Conservation (phyloP, 2,113 vertebrate genomes). For the Microtus oregoni region DNA sequence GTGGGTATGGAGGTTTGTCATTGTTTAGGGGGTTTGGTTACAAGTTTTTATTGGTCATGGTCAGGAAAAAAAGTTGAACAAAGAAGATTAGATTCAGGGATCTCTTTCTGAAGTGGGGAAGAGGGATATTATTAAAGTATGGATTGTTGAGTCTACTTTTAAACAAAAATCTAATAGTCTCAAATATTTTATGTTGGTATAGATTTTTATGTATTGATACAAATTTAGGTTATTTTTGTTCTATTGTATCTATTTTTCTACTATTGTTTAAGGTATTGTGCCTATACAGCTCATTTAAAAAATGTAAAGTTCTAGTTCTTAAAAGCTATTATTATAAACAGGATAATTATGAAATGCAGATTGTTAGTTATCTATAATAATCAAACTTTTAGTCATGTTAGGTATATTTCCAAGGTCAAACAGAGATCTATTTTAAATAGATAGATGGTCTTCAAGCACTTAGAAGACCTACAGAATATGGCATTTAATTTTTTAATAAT, state of each 20-base stretch:
- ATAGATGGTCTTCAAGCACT: neutral
- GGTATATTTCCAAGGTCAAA: neutral
- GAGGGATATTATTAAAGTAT: too few species aligned
- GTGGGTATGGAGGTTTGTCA: too few species aligned
- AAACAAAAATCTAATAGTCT: too few species aligned
- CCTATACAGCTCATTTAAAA: neutral
- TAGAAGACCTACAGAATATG: neutral
- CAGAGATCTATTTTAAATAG: neutral
- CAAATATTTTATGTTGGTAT: too few species aligned
- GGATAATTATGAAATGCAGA: neutral
- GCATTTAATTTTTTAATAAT: too few species aligned
- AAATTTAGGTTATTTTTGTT: neutral
- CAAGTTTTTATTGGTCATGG: too few species aligned
- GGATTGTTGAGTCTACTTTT: too few species aligned
- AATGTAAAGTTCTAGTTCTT: neutral
- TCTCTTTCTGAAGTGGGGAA: too few species aligned
- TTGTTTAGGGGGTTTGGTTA: too few species aligned
- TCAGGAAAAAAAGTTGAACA: too few species aligned
- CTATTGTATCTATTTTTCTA: neutral
- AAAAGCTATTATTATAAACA: neutral
- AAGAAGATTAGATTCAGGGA: too few species aligned
- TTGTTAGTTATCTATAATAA: neutral
- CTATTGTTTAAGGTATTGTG: neutral
- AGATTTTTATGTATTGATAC: neutral
- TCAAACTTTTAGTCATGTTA: neutral